phyloP scores from a whole-genome alignment of 2,888 invertebrate genomes.

The Zygothrica quintamaculata region DNA sequence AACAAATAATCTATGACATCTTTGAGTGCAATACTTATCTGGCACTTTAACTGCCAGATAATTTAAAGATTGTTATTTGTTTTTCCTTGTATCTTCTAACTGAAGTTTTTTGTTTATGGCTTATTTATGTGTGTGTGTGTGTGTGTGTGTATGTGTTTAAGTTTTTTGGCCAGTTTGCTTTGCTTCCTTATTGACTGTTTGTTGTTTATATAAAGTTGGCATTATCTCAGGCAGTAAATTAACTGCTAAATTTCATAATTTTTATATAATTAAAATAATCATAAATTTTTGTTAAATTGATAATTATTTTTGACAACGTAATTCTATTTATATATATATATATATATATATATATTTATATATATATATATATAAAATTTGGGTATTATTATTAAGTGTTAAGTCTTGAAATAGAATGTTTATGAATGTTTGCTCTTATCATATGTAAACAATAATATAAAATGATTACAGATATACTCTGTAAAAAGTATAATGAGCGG shows the following conservation, averaged over 20 bases:
- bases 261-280: background rate
- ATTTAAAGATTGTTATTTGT: background rate
- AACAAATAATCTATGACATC: background rate
- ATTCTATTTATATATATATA: slow-evolving; percentile 34
- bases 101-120: background rate
- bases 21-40: slow-evolving; percentile 5
- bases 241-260: slow-evolving; percentile 7
- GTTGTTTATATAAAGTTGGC: background rate
- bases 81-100: too few species aligned
- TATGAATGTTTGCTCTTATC: too few species aligned
- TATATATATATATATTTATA: slow-evolving; percentile 30
- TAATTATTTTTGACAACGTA: slow-evolving; percentile 17
- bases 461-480: too few species aligned
- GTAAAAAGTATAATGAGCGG: too few species aligned
- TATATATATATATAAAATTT: slow-evolving; percentile 2
- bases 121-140: background rate
- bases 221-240: background rate
- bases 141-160: background rate
- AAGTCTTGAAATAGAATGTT: too few species aligned
- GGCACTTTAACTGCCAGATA: background rate
- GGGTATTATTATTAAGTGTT: too few species aligned
- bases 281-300: slow-evolving; percentile 3
- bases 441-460: too few species aligned
- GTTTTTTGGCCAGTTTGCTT: background rate
- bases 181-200: slow-evolving; percentile 21